phyloP scores from a whole-genome alignment of 2,797 vertebrate species.

The Acipenser transmontanus region DNA sequence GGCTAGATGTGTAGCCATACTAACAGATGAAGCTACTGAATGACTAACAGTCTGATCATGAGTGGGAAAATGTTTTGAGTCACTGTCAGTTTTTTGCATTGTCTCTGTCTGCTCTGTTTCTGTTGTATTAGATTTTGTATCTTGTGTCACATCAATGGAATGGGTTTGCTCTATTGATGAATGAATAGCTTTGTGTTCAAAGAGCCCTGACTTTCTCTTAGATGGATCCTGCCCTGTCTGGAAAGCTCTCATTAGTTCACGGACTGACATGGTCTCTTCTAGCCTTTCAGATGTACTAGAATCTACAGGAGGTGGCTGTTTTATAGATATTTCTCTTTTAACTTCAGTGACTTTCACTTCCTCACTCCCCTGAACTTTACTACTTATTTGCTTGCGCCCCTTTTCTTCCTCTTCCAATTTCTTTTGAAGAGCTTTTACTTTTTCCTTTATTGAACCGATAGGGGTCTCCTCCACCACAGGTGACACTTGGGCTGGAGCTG shows the following conservation, averaged over 20 bases:
- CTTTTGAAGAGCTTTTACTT: conserved; percentile 95
- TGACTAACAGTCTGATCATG: not conserved
- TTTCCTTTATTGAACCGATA: conserved; percentile 96
- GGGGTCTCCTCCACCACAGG: conserved; percentile 94
- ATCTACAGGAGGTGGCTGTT: conserved; percentile 56
- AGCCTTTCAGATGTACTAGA: conserved; percentile 77
- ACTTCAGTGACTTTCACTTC: conserved; percentile 43
- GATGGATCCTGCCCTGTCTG: conserved; percentile 92
- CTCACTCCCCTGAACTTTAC: conserved; percentile 64
- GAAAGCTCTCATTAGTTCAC: conserved; percentile 94
- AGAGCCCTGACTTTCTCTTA: conserved; percentile 84
- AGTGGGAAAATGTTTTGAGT: not conserved
- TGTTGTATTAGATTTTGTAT: too few relatives aligned
- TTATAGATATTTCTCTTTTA: conserved; percentile 53
- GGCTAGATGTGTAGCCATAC: not conserved
- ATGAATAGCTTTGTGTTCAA: conserved; percentile 70
- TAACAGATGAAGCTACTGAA: not conserved
- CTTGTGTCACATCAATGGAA: too few relatives aligned
- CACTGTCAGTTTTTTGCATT: too few relatives aligned
- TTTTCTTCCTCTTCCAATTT: conserved; percentile 92
- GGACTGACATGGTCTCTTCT: conserved; percentile 95
- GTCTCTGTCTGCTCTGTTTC: too few relatives aligned
- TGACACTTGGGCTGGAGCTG: conserved; percentile 72
- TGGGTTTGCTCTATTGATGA: too few relatives aligned
- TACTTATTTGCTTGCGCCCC: conserved; percentile 60